These are phyloP conservation scores for Chalcis sispes DNA, from an alignment of 2,888 invertebrate genomes.

Conservation along the genomic window DNA sequence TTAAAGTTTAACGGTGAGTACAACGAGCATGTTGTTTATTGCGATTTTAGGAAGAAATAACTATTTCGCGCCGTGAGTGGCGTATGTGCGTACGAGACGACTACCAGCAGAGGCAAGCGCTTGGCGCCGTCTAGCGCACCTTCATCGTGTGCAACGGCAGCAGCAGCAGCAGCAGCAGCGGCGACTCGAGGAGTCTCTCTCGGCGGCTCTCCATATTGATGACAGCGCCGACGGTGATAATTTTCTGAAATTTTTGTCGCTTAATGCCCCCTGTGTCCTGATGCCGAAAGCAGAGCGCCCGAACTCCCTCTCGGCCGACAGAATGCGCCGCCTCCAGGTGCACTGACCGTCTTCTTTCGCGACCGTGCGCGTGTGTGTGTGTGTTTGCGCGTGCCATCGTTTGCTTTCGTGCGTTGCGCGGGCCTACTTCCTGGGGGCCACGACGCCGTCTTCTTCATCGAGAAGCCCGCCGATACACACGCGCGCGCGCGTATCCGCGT, in stretches of 20 bases:
- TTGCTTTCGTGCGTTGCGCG: too few relatives aligned
- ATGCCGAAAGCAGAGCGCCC: conserved; percentile 72
- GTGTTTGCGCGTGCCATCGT: too few relatives aligned
- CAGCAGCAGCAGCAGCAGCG: conserved; percentile 39
- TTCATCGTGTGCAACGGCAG: background rate
- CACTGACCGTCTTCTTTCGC: conserved; percentile 1
- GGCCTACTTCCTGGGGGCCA: background rate
- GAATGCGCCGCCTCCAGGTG: conserved; percentile 67
- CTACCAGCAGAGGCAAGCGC: conserved; percentile 19
- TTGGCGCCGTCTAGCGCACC: conserved; percentile 45
- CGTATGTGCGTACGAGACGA: too few relatives aligned
- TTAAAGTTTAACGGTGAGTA: conserved; percentile 32
- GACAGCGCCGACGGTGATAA: conserved; percentile 84
- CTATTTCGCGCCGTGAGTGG: background rate
- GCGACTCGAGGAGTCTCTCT: conserved; percentile 57
- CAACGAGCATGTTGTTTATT: background rate
- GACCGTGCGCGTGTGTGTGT: too few relatives aligned
- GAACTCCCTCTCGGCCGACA: conserved; percentile 66
- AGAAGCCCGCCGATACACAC: background rate
- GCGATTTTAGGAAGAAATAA: too few relatives aligned
- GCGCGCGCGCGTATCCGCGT: background rate
- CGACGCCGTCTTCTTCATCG: background rate
- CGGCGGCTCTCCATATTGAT: conserved; percentile 79
- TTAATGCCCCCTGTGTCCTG: conserved; percentile 82
- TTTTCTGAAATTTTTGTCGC: conserved; percentile 82